Base-by-base conservation (phyloP, 1,140 invertebrate species). In the Ephestia elutella region DNA sequence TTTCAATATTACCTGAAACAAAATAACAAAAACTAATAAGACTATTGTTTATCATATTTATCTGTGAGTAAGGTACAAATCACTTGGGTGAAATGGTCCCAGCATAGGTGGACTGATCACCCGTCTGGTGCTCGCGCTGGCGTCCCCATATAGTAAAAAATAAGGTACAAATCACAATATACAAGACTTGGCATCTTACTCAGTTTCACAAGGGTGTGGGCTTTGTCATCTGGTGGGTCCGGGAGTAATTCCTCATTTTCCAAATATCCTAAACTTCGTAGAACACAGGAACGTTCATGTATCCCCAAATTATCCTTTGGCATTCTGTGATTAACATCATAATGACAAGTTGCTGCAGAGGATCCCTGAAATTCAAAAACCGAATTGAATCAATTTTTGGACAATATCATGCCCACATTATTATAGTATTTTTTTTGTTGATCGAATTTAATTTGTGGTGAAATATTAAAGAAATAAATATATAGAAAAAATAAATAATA, bases 251-350 rank as follows among this genome's bases (percentile, higher is more conserved):
- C 11, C 53, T 85, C 78, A 25, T 75, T 64, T 30, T 66, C 51
- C 13, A 21, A 30, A 54, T 87, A 87, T 2, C 77, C 80, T 25
- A 77, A 62, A 19, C 53, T 58, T 54, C 67, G 68, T 4, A 81
- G 55, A 56, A 64, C 62, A 57, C 85, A 86, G 49, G 68, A 35
- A 5, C 60, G 58, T 65, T 86, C 75, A 70, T 87, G 85, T 20
- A 50, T 50, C 38, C 73, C 64, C 21, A 44, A 30, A 49, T 62
- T 72, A n/a, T 72, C 65, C 8, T 19, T 51, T 5, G 78, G 74
- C 13, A 86, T 57, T 60, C 51, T 73, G 32, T 86, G 85, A 50
- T 70, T 68, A 5, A 28, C 11, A 35, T 85, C 60, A 66, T 76
- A 73, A 55, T 62, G 69, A 54, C 85, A 87, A 7, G 56, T 54